Base-by-base conservation (phyloP, 2,797 vertebrate species). In the Leuciscus waleckii region DNA sequence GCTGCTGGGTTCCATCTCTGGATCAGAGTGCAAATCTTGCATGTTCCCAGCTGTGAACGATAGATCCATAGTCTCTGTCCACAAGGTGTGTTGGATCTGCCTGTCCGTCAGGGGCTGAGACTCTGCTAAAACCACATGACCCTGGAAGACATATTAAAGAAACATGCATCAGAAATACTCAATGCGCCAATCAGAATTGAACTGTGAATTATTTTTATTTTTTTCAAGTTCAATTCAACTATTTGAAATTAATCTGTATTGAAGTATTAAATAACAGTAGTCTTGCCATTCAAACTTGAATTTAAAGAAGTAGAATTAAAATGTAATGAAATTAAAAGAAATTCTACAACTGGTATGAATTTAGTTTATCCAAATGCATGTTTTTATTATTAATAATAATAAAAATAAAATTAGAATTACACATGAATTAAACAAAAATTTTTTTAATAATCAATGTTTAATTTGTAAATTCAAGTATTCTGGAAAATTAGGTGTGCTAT, bases 1-100 rank as follows among this genome's bases (percentile, higher is more conserved):
- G 88, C 97, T 99, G 95, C 96, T 97, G 87, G 96, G 96, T 90
- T 97, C 97, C 83, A 93, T 94, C 92, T 98, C 97, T 21, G 93
- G 93, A 82, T 97, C 96, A 9, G 94, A 93, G 80, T 94, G 85
- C 76, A 93, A 86, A 91, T 94, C 89, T 89, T 89, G 91, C 5
- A 89, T 89, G 89, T 90, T 93, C 89, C 92, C 93, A 87, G 95
- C 90, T 54, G 95, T 88, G 87, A 91, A 94, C 88, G 96, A 94
- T 82, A 96, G 93, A 88, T 92, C 93, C 67, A 92, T 92, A 89
- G 94, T 95, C 88, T 97, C 95, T 89, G 93, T 92, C 94, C 95
- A 93, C 87, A 96, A 91, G 77, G 91, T 93, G 89, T 96, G 95
- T 92, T 95, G 96, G 92, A 96, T 96, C 94, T 95, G 93, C 90